Evolutionary conservation across 2,888 invertebrate genomes (phyloP).

Genomic region (Conchocele bisecta): DNA sequence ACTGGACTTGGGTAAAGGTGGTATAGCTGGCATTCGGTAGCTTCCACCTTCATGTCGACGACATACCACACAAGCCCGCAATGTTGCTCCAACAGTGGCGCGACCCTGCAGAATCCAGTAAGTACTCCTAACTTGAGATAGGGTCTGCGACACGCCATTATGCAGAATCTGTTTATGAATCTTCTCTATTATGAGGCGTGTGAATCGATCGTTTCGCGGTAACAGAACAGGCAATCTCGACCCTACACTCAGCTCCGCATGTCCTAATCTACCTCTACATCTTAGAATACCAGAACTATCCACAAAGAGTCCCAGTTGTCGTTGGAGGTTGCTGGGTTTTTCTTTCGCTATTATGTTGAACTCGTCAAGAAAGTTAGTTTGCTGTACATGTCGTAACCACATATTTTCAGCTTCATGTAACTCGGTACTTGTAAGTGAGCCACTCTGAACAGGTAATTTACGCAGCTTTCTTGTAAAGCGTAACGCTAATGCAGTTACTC

Average conservation of each 20-base stretch:
- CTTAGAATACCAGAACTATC: too few species aligned
- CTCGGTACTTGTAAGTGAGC: constrained; percentile 14
- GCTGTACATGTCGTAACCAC: constrained; percentile 29
- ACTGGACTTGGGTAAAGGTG: constrained; percentile 14
- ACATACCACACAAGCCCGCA: constrained; percentile 25
- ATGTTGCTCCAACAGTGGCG: constrained; percentile 15
- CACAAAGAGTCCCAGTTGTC: too few species aligned
- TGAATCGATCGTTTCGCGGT: constrained; percentile 34
- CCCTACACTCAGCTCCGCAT: neutral
- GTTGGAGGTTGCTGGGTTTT: too few species aligned
- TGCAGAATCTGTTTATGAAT: constrained; percentile 29
- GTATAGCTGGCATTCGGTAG: constrained; percentile 16
- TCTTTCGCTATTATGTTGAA: too few species aligned
- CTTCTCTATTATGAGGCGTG: constrained; percentile 36
- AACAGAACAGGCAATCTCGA: constrained; percentile 4
- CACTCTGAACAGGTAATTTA: neutral
- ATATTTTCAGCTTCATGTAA: constrained; percentile 20
- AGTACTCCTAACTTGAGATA: constrained; percentile 5
- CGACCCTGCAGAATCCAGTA: constrained; percentile 38
- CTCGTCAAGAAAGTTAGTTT: too few species aligned
- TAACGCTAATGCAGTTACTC: constrained; percentile 21
- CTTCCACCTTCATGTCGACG: constrained; percentile 2
- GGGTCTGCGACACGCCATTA: constrained; percentile 39
- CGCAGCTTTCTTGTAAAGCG: constrained; percentile 19
- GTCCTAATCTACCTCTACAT: too few species aligned